Evolutionary conservation across 2,888 invertebrate species (phyloP).

Genomic region (Gymnoscelis rufifasciata): DNA sequence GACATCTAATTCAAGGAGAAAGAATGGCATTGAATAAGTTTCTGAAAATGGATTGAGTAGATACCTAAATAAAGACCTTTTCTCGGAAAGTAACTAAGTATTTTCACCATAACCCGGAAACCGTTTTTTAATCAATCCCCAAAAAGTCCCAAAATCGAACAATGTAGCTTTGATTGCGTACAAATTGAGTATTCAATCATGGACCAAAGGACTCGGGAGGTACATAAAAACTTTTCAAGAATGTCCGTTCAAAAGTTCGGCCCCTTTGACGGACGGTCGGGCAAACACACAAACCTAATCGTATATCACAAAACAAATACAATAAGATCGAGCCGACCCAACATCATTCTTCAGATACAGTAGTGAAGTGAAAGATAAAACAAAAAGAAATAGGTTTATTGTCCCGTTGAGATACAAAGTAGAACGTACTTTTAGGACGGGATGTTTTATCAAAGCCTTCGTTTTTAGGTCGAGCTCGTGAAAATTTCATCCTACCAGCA

Average conservation of each 20-base stretch:
- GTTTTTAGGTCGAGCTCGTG: slow-evolving; percentile 36
- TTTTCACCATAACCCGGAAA: background rate
- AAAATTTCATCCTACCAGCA: slow-evolving; percentile 50
- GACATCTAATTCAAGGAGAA: too few species aligned
- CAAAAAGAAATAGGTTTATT: slow-evolving; percentile 58
- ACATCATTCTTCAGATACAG: slow-evolving; percentile 31
- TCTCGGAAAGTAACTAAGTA: background rate
- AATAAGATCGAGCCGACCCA: slow-evolving; percentile 28
- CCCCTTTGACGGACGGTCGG: slow-evolving; percentile 21
- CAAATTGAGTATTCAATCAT: slow-evolving; percentile 20
- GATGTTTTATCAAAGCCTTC: slow-evolving; percentile 52
- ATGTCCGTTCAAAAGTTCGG: slow-evolving; percentile 12
- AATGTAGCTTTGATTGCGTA: slow-evolving; percentile 18
- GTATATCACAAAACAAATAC: slow-evolving; percentile 32
- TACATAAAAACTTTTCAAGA: slow-evolving; percentile 15
- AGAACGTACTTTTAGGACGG: slow-evolving; percentile 51
- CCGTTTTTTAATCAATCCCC: slow-evolving; percentile 1
- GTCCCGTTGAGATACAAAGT: slow-evolving; percentile 52
- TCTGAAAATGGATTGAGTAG: too few species aligned
- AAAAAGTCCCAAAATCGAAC: slow-evolving; percentile 7
- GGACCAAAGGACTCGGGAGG: slow-evolving; percentile 6
- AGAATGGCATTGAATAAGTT: too few species aligned
- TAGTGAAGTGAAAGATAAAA: slow-evolving; percentile 49
- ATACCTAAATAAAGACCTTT: background rate
- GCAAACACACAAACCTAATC: slow-evolving; percentile 23